Conservation (phyloP, 1,140 invertebrate species). For the Cydia strobilella region DNA sequence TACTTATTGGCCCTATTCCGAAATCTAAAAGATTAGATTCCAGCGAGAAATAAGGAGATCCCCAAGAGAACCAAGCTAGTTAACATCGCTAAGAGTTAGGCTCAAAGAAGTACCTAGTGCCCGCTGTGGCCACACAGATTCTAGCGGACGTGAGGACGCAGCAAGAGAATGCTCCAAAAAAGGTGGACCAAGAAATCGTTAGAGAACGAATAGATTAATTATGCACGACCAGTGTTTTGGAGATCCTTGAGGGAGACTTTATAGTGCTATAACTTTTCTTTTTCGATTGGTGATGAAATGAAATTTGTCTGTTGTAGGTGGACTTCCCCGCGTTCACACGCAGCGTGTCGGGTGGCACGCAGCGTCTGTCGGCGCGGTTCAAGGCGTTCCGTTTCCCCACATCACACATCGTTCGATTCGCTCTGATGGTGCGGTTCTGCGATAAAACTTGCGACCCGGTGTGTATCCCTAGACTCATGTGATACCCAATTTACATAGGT, state of each 20-base stretch:
- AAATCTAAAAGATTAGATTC: not conserved
- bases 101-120: too few species aligned
- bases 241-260: not conserved
- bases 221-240: not conserved
- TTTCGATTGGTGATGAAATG: not conserved
- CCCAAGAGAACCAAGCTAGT: too few species aligned
- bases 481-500: too few species aligned
- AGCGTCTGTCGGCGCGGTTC: slow-evolving; percentile 80
- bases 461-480: slow-evolving; percentile 42
- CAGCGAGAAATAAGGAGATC: too few species aligned
- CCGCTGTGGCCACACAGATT: too few species aligned
- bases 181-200: too few species aligned
- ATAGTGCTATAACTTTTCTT: too few species aligned
- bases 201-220: too few species aligned
- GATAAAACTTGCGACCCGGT: slow-evolving; percentile 82
- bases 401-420: slow-evolving; percentile 85
- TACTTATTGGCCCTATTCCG: not conserved
- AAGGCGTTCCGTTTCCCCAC: slow-evolving; percentile 87
- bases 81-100: too few species aligned
- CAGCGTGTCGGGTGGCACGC: slow-evolving; percentile 57
- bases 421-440: slow-evolving; percentile 86
- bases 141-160: too few species aligned
- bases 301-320: slow-evolving; percentile 49
- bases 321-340: slow-evolving; percentile 79
- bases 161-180: too few species aligned